Evolutionary conservation across 2,113 vertebrate genomes (phyloP).

Genomic region (Petrocephalus zakoni): DNA sequence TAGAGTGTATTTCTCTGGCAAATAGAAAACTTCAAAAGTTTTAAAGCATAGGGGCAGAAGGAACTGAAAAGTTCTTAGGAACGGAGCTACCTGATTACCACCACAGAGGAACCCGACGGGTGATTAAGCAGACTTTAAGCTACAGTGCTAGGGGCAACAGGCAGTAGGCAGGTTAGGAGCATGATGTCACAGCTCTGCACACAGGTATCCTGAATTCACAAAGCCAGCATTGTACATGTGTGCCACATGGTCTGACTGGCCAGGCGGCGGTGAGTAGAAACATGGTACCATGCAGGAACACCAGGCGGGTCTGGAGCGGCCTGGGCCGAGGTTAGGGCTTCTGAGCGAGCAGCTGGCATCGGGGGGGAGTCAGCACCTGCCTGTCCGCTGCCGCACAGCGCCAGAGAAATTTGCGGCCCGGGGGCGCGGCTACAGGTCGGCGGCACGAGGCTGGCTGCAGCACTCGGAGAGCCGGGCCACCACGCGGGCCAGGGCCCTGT

Average conservation of each 20-base stretch:
- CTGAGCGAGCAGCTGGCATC: constrained; percentile 27
- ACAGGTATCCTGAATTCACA: neutral
- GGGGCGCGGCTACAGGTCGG: neutral
- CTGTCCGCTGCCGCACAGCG: constrained; percentile 76
- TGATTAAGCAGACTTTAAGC: neutral
- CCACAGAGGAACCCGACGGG: neutral
- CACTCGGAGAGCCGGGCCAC: constrained; percentile 87
- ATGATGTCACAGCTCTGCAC: neutral
- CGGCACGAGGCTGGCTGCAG: constrained; percentile 71
- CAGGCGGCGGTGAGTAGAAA: neutral
- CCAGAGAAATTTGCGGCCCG: constrained; percentile 39
- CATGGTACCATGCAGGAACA: constrained; percentile 8
- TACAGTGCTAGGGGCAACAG: neutral
- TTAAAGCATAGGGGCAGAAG: neutral
- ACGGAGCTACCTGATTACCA: neutral
- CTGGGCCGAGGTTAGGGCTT: neutral
- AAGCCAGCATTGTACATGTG: neutral
- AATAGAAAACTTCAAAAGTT: neutral
- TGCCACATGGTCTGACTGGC: neutral
- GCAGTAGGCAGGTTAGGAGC: neutral
- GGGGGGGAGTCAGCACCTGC: constrained; percentile 74
- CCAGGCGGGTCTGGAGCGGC: neutral
- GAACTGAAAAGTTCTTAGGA: neutral
- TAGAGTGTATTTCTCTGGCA: neutral
- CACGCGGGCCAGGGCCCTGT: constrained; percentile 93